phyloP scores from a whole-genome alignment of 2,888 invertebrate genomes.

The Amphipyra berbera region DNA sequence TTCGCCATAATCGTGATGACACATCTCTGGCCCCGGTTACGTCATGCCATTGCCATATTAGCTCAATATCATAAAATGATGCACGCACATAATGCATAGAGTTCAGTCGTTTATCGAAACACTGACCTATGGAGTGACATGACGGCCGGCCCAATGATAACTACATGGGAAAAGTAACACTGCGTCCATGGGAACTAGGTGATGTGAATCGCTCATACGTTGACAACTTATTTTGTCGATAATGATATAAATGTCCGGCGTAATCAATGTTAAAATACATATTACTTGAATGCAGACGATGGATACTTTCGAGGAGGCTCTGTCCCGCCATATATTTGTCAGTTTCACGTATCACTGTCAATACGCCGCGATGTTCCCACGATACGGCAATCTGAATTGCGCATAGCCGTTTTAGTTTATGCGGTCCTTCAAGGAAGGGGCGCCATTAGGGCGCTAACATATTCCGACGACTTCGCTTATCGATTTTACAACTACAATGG shows the following conservation, averaged over 20 bases:
- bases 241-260: conserved; percentile 60
- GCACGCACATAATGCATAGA: conserved; percentile 58
- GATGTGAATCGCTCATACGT: conserved; percentile 63
- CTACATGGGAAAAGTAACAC: conserved; percentile 78
- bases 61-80: conserved; percentile 50
- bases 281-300: conserved; percentile 50
- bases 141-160: conserved; percentile 72
- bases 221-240: conserved; percentile 58
- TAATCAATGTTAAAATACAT: conserved; percentile 62
- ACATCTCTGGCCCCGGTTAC: conserved; percentile 55
- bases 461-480: conserved; percentile 60
- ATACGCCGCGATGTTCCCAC: conserved; percentile 69
- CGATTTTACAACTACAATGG: conserved; percentile 50
- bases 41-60: conserved; percentile 51
- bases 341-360: conserved; percentile 71
- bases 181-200: conserved; percentile 77
- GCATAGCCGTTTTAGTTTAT: conserved; percentile 64
- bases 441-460: conserved; percentile 57
- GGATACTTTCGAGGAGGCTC: conserved; percentile 58
- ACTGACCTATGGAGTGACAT: conserved; percentile 75
- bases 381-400: conserved; percentile 69
- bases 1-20: conserved; percentile 31
- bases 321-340: conserved; percentile 65
- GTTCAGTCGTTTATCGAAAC: conserved; percentile 75
- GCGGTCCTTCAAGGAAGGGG: conserved; percentile 65